These are phyloP conservation scores for Automeris io DNA, from an alignment of 2,888 invertebrate genomes.

Conservation along the genomic window DNA sequence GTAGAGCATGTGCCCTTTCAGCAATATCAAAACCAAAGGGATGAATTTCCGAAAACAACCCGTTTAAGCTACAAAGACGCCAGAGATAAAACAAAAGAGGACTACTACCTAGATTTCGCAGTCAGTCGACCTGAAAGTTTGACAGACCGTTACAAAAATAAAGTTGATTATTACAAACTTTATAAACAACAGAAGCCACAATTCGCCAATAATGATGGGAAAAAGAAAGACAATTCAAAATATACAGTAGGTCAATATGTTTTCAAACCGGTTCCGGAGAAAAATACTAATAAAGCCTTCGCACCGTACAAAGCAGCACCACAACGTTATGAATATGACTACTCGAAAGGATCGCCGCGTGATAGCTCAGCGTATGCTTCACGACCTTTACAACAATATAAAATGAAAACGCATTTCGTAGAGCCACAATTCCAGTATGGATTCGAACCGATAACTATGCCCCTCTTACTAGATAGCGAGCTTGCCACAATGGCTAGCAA, in stretches of 20 bases:
- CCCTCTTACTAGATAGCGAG: slow-evolving; percentile 57
- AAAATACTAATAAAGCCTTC: slow-evolving; percentile 42
- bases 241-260: slow-evolving; percentile 37
- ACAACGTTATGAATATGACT: slow-evolving; percentile 43
- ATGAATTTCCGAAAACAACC: slow-evolving; percentile 48
- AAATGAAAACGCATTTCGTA: slow-evolving; percentile 53
- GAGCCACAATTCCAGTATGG: slow-evolving; percentile 71
- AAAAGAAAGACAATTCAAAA: slow-evolving; percentile 42
- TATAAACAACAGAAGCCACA: slow-evolving; percentile 53
- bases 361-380: slow-evolving; percentile 52
- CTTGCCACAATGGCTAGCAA: slow-evolving; percentile 63
- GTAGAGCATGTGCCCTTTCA: slow-evolving; percentile 48
- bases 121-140: slow-evolving; percentile 52
- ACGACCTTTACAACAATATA: slow-evolving; percentile 41
- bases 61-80: slow-evolving; percentile 52
- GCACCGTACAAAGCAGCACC: slow-evolving; percentile 46
- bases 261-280: slow-evolving; percentile 29
- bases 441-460: slow-evolving; percentile 59
- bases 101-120: slow-evolving; percentile 57
- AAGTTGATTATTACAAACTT: slow-evolving; percentile 55
- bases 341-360: slow-evolving; percentile 40
- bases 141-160: slow-evolving; percentile 44
- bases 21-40: slow-evolving; percentile 52
- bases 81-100: slow-evolving; percentile 52
- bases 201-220: slow-evolving; percentile 25